Base-by-base conservation (phyloP, 1,140 invertebrate species). In the Papilio polytes region DNA sequence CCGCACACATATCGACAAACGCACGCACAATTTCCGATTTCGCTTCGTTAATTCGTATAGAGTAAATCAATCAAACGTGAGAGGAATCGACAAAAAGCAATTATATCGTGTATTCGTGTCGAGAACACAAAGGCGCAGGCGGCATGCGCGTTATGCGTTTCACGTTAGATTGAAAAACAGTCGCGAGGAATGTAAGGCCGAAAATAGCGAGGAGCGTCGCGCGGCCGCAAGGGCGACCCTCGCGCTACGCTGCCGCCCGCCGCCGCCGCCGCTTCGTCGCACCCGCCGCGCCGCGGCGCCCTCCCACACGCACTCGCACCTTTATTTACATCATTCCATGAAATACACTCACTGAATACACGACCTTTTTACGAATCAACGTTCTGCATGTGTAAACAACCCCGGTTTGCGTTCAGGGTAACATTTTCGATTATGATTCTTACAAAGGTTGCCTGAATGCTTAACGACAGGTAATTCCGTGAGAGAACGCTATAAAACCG, bases 81-180 rank as follows among this genome's bases (percentile, higher is more conserved):
- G 66, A n/a, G 63, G 74, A 83, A 51, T 53, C 46, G 80, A 80
- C 22, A 44, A 56, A 66, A n/a, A 79, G n/a, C 31, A 41, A n/a
- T 46, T 56, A 9, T 20, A 36, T 53, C 6, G 22, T 73, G 31
- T 80, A 83, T 81, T 46, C 78, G 78, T 81, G 76, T 82, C 72
- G 80, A 83, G 82, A 85, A 88, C 87, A 91, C 89, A 93, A 92
- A 94, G 89, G 82, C 90, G 82, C 86, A 87, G 84, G 86, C 92
- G 89, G 89, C 92, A 86, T 85, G 87, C 89, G 87, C 91, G 91
- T 90, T 93, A 90, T 91, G 89, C 92, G 92, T 92, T 94, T 87
- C 92, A 93, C 92, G 91, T 94, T 93, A 93, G 92, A 94, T 94
- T 92, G 93, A 91, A 94, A 94, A 93, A 91, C 93, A 93, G 90